Evolutionary conservation across 2,113 vertebrate species (phyloP).

Genomic region (Neogobius melanostomus): DNA sequence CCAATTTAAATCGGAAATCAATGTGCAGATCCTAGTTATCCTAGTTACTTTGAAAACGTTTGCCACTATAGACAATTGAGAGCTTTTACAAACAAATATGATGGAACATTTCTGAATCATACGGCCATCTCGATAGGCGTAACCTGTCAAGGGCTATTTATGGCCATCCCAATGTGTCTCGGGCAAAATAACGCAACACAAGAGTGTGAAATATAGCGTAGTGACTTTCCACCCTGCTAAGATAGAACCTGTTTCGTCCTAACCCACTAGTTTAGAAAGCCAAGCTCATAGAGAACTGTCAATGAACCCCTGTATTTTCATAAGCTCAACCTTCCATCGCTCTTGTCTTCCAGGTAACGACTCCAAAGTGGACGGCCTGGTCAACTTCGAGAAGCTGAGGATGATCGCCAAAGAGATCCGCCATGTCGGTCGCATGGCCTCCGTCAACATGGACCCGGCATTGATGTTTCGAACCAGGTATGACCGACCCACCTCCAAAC

Average conservation of each 20-base stretch:
- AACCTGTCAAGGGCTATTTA: too few species aligned
- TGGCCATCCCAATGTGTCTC: too few species aligned
- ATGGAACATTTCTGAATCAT: too few species aligned
- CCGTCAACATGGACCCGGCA: conserved; percentile 97
- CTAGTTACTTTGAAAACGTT: too few species aligned
- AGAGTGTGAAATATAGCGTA: too few species aligned
- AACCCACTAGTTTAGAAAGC: neutral
- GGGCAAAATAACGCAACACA: too few species aligned
- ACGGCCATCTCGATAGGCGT: too few species aligned
- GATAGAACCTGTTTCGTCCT: neutral
- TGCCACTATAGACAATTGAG: too few species aligned
- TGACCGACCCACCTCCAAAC: neutral
- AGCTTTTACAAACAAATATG: too few species aligned
- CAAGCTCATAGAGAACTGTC: neutral
- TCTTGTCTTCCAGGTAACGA: conserved; percentile 84
- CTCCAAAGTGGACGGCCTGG: conserved; percentile 95
- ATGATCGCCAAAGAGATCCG: conserved; percentile 99
- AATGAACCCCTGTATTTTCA: neutral
- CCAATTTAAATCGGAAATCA: too few species aligned
- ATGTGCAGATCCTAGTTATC: too few species aligned
- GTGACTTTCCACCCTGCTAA: neutral
- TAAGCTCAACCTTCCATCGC: neutral
- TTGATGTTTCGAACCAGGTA: conserved; percentile 98
- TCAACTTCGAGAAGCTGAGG: conserved; percentile 98
- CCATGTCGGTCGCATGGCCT: conserved; percentile 96